Base-by-base conservation (phyloP, 2,113 vertebrate species). In the Grallaria varia region DNA sequence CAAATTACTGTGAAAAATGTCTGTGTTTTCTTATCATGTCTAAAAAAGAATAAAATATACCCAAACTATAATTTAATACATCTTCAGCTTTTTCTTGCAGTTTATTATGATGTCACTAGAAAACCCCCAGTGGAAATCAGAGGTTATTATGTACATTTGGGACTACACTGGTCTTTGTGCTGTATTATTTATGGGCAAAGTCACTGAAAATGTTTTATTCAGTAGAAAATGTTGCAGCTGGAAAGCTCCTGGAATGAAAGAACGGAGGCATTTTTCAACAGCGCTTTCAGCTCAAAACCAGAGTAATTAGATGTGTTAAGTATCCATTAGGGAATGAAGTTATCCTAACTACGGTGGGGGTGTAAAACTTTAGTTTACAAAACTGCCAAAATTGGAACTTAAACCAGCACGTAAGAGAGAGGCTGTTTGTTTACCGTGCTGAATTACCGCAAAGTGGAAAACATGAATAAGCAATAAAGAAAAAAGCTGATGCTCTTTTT, bases 201-300 rank as follows among this genome's bases (percentile, higher is more conserved):
- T 95, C 87, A 77, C 87, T 55, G 78, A 91, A 93, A 90, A 96
- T 96, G 50, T 94, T 96, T 97, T 97, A 95, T 96, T 97, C 93
- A 94, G 92, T 92, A 89, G 89, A 89, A 95, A 93, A 77, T 15
- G 59, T 88, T 75, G 58, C 90, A 91, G 75, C 85, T 96, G 90
- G 80, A 96, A 87, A 95, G 71, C 94, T 97, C n/a, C 84, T 92
- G 90, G 53, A 96, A 85, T 84, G 89, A 87, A 97, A 97, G 84
- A 96, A 89, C 18, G 42, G 89, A 91, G 63, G 73, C 30, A 89
- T 96, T 95, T 97, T 95, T 93, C 94, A 95, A 91, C 78, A 94
- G 94, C 10, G 3, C 52, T 97, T 84, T 69, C 40, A 93, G 79
- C 90, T 97, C 85, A 96, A 91, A 93, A 97, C 83, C 69, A 95